phyloP scores from a whole-genome alignment of 2,797 vertebrate species.

The Microctenopoma steveboyesi region DNA sequence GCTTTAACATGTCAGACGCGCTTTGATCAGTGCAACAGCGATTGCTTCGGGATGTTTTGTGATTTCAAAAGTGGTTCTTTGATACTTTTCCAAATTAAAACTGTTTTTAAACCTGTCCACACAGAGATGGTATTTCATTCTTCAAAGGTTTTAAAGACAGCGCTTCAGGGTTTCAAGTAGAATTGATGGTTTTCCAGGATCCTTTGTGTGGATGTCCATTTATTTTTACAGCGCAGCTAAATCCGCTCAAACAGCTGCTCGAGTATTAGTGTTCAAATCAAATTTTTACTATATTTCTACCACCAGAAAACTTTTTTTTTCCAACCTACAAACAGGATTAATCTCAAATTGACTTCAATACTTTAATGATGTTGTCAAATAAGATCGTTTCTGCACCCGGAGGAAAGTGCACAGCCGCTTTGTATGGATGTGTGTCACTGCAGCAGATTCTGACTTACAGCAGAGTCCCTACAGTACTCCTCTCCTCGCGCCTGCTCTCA shows the following conservation, averaged over 20 bases:
- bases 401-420: conserved; percentile 25
- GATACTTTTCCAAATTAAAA: conserved; percentile 33
- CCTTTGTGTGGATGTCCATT: conserved; percentile 17
- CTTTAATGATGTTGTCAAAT: background rate
- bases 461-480: conserved; percentile 49
- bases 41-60: conserved; percentile 30
- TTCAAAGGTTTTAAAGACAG: conserved; percentile 36
- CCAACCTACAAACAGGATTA: background rate
- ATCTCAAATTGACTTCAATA: background rate
- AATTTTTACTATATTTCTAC: background rate
- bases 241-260: too few species aligned
- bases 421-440: conserved; percentile 70
- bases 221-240: conserved; percentile 5
- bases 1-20: background rate
- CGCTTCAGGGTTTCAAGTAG: conserved; percentile 41
- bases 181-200: conserved; percentile 45
- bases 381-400: conserved; percentile 1
- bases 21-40: background rate
- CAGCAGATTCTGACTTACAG: conserved; percentile 66
- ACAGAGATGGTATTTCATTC: conserved; percentile 41
- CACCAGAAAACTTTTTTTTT: background rate
- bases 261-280: too few species aligned
- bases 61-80: conserved; percentile 28
- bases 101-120: background rate
- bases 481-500: conserved; percentile 55